Evolutionary conservation across 2,888 invertebrate genomes (phyloP).

Genomic region (Peribatodes rhomboidaria): DNA sequence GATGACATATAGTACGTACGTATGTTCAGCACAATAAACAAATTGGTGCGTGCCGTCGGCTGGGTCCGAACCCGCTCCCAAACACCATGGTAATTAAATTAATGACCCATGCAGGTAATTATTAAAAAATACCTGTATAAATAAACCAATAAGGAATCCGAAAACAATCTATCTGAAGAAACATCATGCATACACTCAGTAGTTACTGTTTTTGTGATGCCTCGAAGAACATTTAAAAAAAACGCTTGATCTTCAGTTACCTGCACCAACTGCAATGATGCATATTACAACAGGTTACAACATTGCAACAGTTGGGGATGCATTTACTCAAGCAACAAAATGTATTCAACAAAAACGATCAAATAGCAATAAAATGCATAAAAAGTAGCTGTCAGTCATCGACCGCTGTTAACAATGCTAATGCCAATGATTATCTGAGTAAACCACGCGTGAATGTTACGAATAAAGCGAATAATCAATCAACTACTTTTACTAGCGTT

Average conservation of each 20-base stretch:
- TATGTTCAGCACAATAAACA: no score
- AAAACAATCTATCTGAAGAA: no score
- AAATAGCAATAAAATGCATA: background rate
- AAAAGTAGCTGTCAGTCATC: conserved; percentile 27
- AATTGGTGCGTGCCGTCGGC: no score
- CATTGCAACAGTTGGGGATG: background rate
- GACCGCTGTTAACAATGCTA: conserved; percentile 41
- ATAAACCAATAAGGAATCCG: no score
- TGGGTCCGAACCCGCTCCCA: no score
- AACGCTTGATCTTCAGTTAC: background rate
- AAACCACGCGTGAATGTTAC: conserved; percentile 42
- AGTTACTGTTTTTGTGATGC: no score
- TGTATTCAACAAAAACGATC: conserved; percentile 5
- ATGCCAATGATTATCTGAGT: conserved; percentile 38
- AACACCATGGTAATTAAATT: no score
- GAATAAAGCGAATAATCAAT: conserved; percentile 35
- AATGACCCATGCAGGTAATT: no score
- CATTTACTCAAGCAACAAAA: conserved; percentile 5
- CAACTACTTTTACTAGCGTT: conserved; percentile 35
- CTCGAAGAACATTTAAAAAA: no score
- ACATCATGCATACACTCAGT: no score
- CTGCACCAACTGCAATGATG: conserved; percentile 11
- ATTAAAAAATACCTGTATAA: no score
- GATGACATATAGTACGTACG: no score
- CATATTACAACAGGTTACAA: conserved; percentile 10